Conservation (phyloP, 2,113 vertebrate genomes). For the Taurulus bubalis region DNA sequence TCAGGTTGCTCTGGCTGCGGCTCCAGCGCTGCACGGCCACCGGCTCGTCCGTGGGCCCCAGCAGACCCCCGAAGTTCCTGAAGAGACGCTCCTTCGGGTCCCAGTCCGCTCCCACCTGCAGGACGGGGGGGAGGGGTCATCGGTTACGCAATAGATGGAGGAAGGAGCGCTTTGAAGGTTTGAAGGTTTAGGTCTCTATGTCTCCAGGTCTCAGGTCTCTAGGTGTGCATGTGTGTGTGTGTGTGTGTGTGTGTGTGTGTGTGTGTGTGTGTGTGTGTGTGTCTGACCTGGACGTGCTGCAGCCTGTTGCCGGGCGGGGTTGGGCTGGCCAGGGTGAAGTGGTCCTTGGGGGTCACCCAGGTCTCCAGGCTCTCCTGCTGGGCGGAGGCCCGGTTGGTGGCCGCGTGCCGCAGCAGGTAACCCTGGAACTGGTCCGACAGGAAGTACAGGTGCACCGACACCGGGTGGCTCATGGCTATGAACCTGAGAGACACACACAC, state of each 20-base stretch:
- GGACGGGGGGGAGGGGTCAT: too few relatives aligned
- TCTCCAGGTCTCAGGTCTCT: too few relatives aligned
- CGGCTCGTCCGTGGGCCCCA: conserved; percentile 92
- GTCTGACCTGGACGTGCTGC: conserved; percentile 92
- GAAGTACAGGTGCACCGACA: conserved; percentile 95
- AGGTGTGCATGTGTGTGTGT: too few relatives aligned
- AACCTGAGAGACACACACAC: conserved; percentile 83
- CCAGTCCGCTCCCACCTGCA: conserved; percentile 95
- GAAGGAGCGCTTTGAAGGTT: too few relatives aligned
- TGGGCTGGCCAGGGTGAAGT: conserved; percentile 89
- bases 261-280: not conserved
- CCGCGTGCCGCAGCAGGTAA: conserved; percentile 91
- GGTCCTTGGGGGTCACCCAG: conserved; percentile 93
- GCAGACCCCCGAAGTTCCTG: conserved; percentile 91
- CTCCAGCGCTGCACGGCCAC: conserved; percentile 97
- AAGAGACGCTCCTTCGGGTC: conserved; percentile 97
- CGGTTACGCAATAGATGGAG: too few relatives aligned
- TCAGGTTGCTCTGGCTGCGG: conserved; percentile 91
- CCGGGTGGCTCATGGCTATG: conserved; percentile 87
- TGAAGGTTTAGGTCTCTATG: too few relatives aligned
- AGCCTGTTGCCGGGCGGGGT: conserved; percentile 87
- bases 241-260: too few relatives aligned
- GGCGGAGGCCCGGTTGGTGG: conserved; percentile 92
- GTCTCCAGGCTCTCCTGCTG: conserved; percentile 95
- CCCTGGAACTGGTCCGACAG: conserved; percentile 96